Evolutionary conservation across 2,888 invertebrate species (phyloP).

Genomic region (Hirtodrosophila confusa): DNA sequence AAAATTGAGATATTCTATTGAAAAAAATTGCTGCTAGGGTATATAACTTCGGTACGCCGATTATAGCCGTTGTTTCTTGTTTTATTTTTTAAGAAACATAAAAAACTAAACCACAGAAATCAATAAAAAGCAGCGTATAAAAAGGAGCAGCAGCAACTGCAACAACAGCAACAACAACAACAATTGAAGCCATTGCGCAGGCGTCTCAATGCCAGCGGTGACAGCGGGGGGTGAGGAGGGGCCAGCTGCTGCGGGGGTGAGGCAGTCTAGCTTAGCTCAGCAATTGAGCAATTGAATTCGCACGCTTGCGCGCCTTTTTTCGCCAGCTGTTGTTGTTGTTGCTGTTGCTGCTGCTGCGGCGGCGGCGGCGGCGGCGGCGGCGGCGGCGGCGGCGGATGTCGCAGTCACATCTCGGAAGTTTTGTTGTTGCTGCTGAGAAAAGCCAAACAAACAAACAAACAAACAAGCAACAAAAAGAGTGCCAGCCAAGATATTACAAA

Average conservation of each 20-base stretch:
- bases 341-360: slow-evolving; percentile 20
- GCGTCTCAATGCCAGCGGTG: slow-evolving; percentile 51
- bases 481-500: slow-evolving; percentile 76
- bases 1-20: too few species aligned
- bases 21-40: too few species aligned
- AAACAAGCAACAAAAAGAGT: slow-evolving; percentile 54
- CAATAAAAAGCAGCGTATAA: slow-evolving; percentile 69
- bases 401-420: slow-evolving; percentile 77
- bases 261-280: slow-evolving; percentile 44
- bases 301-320: slow-evolving; percentile 78
- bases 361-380: slow-evolving; percentile 35
- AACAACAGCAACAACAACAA: slow-evolving; percentile 26
- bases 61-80: too few species aligned
- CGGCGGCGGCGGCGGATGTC: slow-evolving; percentile 64
- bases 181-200: slow-evolving; percentile 61
- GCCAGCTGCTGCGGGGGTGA: slow-evolving; percentile 10
- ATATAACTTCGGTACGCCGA: too few species aligned
- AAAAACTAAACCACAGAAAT: slow-evolving; percentile 74
- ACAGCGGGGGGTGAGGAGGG: slow-evolving; percentile 5
- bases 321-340: slow-evolving; percentile 33
- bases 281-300: slow-evolving; percentile 80
- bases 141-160: slow-evolving; percentile 63
- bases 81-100: slow-evolving; percentile 21
- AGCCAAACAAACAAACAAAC: slow-evolving; percentile 57
- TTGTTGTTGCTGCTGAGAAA: slow-evolving; percentile 51